Base-by-base conservation (phyloP, 1,140 invertebrate species). In the Lamellibrachia luymesi region DNA sequence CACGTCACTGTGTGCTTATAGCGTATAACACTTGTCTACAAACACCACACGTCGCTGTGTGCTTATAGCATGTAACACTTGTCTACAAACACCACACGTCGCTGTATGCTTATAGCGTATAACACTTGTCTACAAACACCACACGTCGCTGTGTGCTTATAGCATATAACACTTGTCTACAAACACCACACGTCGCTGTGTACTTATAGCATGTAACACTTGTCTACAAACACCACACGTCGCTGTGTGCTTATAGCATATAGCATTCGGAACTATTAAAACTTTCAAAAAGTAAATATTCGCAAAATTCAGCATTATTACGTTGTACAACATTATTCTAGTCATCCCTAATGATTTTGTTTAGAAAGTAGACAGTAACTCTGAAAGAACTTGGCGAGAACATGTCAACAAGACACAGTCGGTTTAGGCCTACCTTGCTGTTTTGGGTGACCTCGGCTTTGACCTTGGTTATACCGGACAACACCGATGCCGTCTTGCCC, bases 401-500 rank as follows among this genome's bases (percentile, higher is more conserved):
- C 7, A 80, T 27, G 92, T 50, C 91, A 25, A 17, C 38, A 49
- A 51, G 10, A 13, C 17, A 92, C 51, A 90, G 8, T 5, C 38
- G 51, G 7, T 22, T 93, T 22, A 17, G n/a, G 64, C 93, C 49
- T 94, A 95, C 95, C 93, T 95, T 92, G 6, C 94, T 94, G 22
- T 90, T 94, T 51, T 95, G 94, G 22, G 94, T 94, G 13, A 95
- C 95, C 51, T 95, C 94, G 90, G 93, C 94, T 22, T 94, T 80
- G 64, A 80, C 93, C 91, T 94, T 94, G 90, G 94, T 95, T 4
- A 92, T 38, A 51, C 92, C 52, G 8, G 27, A 94, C 56, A 95
- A 94, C 27, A 94, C 94, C 6, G 90, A 93, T 2, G 95, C 94
- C 92, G 95, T 95, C 90, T 93, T 93, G 27, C 51, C 92, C 51